These are phyloP conservation scores for Pseudopodoces humilis DNA, from an alignment of 2,113 vertebrate species.

Conservation along the genomic window DNA sequence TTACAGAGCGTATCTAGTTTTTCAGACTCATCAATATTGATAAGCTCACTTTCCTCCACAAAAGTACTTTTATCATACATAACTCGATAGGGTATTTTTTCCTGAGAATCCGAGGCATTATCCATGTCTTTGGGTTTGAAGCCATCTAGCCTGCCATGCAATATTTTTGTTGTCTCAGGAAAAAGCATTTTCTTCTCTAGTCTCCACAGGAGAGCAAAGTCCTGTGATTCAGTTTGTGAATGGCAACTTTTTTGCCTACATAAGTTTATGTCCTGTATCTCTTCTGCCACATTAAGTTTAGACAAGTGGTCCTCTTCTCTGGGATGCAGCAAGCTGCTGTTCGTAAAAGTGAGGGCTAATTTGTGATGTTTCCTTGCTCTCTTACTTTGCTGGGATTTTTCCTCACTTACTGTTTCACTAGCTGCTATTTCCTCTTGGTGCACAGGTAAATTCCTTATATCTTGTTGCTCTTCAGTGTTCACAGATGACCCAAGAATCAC, in stretches of 20 bases:
- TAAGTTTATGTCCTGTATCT: background rate
- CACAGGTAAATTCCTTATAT: background rate
- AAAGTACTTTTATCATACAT: constrained; percentile 89
- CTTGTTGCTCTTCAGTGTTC: constrained; percentile 1
- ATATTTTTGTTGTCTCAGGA: constrained; percentile 64
- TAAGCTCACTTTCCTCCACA: constrained; percentile 88
- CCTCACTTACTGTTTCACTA: constrained; percentile 37
- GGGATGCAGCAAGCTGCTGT: constrained; percentile 53
- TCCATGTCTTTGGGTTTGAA: constrained; percentile 77
- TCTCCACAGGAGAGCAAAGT: constrained; percentile 91
- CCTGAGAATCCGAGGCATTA: constrained; percentile 48
- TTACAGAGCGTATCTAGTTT: constrained; percentile 84
- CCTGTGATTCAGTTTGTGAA: constrained; percentile 89
- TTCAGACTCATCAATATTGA: constrained; percentile 73
- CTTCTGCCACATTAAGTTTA: background rate
- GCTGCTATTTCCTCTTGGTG: background rate
- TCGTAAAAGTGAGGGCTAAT: constrained; percentile 83
- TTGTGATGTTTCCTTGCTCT: constrained; percentile 77
- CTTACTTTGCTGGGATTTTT: constrained; percentile 69
- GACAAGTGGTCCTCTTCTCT: background rate
- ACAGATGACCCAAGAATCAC: constrained; percentile 10
- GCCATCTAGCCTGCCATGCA: constrained; percentile 75
- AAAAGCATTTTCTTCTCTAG: constrained; percentile 75
- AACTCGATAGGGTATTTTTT: constrained; percentile 84
- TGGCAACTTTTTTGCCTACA: background rate